Percentiles rank a stretch among this genome's conserved stretches.
phyloP scores from a whole-genome alignment of 2,888 invertebrate genomes.

The Gasteruption jaculator region DNA sequence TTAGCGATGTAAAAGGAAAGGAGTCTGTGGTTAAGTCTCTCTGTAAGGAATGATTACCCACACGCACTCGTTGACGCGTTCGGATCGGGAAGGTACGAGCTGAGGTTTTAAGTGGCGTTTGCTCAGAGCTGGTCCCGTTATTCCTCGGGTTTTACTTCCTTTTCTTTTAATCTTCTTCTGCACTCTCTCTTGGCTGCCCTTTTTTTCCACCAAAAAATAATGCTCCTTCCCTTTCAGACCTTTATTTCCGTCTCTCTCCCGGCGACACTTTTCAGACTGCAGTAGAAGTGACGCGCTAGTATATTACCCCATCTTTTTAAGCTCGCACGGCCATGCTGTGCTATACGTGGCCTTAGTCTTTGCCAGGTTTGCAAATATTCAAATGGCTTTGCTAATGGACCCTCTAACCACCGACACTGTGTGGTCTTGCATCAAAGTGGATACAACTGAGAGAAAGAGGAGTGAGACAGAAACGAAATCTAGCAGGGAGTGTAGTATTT shows the following conservation, averaged over 20 bases:
- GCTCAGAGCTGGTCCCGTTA: slow-evolving; percentile 36
- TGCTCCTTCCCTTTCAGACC: too few species aligned
- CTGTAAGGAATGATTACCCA: slow-evolving; percentile 6
- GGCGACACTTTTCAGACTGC: slow-evolving; percentile 41
- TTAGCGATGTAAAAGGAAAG: too few species aligned
- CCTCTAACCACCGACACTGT: slow-evolving; percentile 26
- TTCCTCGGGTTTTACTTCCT: too few species aligned
- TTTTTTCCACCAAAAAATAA: too few species aligned
- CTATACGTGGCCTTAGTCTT: slow-evolving; percentile 18
- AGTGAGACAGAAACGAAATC: too few species aligned
- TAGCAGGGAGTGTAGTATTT: too few species aligned
- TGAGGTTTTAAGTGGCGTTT: slow-evolving; percentile 39
- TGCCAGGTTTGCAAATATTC: slow-evolving; percentile 49
- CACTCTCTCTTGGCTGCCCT: slow-evolving; percentile 12
- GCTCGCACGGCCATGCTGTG: slow-evolving; percentile 27
- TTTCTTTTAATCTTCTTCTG: slow-evolving; percentile 16
- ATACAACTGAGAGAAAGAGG: slow-evolving; percentile 29
- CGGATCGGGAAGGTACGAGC: slow-evolving; percentile 17
- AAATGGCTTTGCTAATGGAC: slow-evolving; percentile 49
- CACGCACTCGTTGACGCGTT: background rate
- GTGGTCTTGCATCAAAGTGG: slow-evolving; percentile 43
- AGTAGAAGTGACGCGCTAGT: slow-evolving; percentile 43
- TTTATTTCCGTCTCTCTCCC: too few species aligned
- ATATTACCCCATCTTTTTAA: slow-evolving; percentile 48
- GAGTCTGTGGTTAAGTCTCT: slow-evolving; percentile 4